Base-by-base conservation (phyloP, 2,888 invertebrate species). In the Euzetes globulus region DNA sequence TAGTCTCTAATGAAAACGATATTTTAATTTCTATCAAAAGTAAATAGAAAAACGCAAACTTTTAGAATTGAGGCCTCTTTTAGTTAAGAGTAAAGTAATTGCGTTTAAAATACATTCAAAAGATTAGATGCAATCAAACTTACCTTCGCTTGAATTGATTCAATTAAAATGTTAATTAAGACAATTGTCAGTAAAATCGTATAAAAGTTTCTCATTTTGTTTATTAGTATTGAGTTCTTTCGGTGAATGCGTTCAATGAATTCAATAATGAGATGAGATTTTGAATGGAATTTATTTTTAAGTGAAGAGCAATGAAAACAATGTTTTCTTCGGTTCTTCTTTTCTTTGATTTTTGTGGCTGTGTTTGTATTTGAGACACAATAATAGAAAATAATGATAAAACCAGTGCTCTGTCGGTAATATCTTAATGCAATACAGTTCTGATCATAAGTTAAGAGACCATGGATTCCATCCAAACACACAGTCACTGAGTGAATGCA, bases 381-480 rank as follows among this genome's bases (percentile, higher is more conserved):
- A 47, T 11, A 47, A 52, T 52, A 19, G 52, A 15, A 52, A 15
- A 52, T 6, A 52, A 19, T n/a, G 19, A 52, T 17, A n/a, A 52
- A n/a, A 2, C 52, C 52, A 52, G 52, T 52, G 19, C 52, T 52
- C 33, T 33, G 33, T 33, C 33, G 33, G 52, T 52, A n/a, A 52
- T n/a, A 4, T 52, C 52, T 52, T 52, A 52, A n/a, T n/a, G 52
- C 52, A 52, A n/a, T 52, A n/a, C 52, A 52, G 52, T 52, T 52
- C 4, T 52, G 52, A 52, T 52, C 52, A 52, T 52, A 19, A 52
- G 52, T 52, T 52, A 52, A 19, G 52, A 52, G 52, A 19, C 52
- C 19, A 52, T 52, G 52, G 52, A 52, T 52, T 52, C 52, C 7
- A 52, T 52, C 52, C 4, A 19, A 52, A 52, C 52, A n/a, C n/a